Evolutionary conservation across 64 coral and sea anemone species (phyloP).

Genomic region (Stichodactyla helianthus): DNA sequence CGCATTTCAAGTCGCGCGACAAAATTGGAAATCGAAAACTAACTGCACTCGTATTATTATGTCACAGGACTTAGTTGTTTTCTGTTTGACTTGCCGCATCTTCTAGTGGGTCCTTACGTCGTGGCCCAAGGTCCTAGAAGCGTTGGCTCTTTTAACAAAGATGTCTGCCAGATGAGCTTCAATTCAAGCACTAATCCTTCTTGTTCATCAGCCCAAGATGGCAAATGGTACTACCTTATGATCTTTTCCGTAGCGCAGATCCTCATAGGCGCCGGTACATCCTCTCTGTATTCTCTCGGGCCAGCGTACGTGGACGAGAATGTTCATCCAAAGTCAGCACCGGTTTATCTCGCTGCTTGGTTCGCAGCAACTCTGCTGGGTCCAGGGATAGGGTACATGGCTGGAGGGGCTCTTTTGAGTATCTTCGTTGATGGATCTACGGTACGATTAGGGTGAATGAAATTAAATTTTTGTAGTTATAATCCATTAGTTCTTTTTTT

Average conservation of each 20-base stretch:
- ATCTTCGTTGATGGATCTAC: conserved; percentile 50
- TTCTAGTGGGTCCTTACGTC: background rate
- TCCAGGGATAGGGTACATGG: conserved; percentile 72
- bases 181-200: background rate
- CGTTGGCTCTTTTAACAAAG: background rate
- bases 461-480: too few relatives aligned
- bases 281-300: conserved; percentile 79
- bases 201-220: conserved; percentile 29
- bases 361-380: conserved; percentile 60
- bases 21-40: too few relatives aligned
- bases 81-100: conserved; percentile 7
- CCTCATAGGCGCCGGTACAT: conserved; percentile 77
- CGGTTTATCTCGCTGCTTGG: conserved; percentile 60
- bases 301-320: conserved; percentile 96
- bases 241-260: conserved; percentile 72
- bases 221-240: conserved; percentile 49
- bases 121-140: background rate
- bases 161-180: background rate
- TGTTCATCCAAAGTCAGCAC: conserved; percentile 66
- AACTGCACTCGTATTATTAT: background rate
- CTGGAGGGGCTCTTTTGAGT: conserved; percentile 36
- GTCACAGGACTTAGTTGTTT: conserved; percentile 9
- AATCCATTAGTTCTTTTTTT: too few relatives aligned
- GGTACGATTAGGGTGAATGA: background rate
- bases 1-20: too few relatives aligned